Percentiles rank a stretch among this genome's conserved stretches.
Conservation (phyloP, 2,888 invertebrate species). For the Electrophaes corylata region DNA sequence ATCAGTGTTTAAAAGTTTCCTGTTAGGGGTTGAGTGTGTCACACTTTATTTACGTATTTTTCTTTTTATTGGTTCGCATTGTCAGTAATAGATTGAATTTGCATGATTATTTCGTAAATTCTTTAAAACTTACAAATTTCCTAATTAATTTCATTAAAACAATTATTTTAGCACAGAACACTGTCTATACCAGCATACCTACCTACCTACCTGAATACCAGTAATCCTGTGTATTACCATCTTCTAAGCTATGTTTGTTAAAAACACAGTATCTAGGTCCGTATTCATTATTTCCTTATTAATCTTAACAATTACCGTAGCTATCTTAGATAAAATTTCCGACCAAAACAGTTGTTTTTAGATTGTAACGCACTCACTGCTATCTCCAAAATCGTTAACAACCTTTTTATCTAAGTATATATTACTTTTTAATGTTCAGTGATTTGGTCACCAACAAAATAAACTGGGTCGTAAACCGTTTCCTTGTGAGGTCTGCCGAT, state of each 20-base stretch:
- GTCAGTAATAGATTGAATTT: slow-evolving; percentile 7
- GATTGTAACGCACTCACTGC: slow-evolving; percentile 8
- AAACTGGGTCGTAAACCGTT: slow-evolving; percentile 18
- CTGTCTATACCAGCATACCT: too few species aligned
- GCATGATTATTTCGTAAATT: not conserved
- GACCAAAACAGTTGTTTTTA: slow-evolving; percentile 5
- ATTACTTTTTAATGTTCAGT: slow-evolving; percentile 19
- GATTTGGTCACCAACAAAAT: slow-evolving; percentile 24
- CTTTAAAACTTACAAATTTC: not conserved
- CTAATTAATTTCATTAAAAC: not conserved
- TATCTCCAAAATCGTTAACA: slow-evolving; percentile 18
- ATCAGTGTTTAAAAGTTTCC: slow-evolving; percentile 40
- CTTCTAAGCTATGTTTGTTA: too few species aligned
- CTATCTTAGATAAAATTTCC: not conserved
- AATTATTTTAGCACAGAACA: too few species aligned
- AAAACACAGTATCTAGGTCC: too few species aligned
- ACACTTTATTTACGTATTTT: slow-evolving; percentile 22
- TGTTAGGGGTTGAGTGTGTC: slow-evolving; percentile 27
- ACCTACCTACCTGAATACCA: too few species aligned
- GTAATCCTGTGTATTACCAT: too few species aligned
- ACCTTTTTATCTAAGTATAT: slow-evolving; percentile 25
- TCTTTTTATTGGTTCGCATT: slow-evolving; percentile 16
- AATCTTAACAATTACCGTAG: not conserved
- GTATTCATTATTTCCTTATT: not conserved
- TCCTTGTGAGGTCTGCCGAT: slow-evolving; percentile 28